Evolutionary conservation across 2,888 invertebrate species (phyloP).

Genomic region (Hydrotaea diabolus): DNA sequence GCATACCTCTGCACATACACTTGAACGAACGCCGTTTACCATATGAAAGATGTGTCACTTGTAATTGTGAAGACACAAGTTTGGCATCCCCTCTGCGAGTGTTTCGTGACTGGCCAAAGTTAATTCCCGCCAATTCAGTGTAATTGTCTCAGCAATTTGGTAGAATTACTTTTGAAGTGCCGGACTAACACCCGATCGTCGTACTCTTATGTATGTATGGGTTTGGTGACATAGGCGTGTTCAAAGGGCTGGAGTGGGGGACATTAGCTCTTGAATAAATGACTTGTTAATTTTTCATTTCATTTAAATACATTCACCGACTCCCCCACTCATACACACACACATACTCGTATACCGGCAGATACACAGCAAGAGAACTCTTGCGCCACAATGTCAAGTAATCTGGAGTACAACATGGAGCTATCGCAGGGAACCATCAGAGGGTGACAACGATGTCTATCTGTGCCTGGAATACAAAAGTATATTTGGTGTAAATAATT

Average conservation of each 20-base stretch:
- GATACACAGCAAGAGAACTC: not conserved
- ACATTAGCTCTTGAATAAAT: slow-evolving; percentile 45
- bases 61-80: not conserved
- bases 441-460: slow-evolving; percentile 50
- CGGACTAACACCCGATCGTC: not conserved
- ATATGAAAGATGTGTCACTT: not conserved
- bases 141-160: slow-evolving; percentile 3
- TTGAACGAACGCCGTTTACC: too few relatives aligned
- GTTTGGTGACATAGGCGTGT: not conserved
- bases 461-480: slow-evolving; percentile 47
- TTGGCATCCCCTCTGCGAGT: not conserved
- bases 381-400: slow-evolving; percentile 12
- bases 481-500: slow-evolving; percentile 49
- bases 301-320: slow-evolving; percentile 34
- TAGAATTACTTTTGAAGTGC: not conserved
- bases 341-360: not conserved
- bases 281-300: slow-evolving; percentile 49
- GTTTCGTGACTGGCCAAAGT: not conserved
- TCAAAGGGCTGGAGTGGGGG: not conserved
- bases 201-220: too few relatives aligned
- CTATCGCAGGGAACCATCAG: slow-evolving; percentile 3
- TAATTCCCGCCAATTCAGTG: not conserved
- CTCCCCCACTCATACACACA: not conserved
- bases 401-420: not conserved
- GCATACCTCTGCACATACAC: too few relatives aligned